Evolutionary conservation across 1,140 invertebrate species (phyloP).

Genomic region (Gonatopus flavifemur): DNA sequence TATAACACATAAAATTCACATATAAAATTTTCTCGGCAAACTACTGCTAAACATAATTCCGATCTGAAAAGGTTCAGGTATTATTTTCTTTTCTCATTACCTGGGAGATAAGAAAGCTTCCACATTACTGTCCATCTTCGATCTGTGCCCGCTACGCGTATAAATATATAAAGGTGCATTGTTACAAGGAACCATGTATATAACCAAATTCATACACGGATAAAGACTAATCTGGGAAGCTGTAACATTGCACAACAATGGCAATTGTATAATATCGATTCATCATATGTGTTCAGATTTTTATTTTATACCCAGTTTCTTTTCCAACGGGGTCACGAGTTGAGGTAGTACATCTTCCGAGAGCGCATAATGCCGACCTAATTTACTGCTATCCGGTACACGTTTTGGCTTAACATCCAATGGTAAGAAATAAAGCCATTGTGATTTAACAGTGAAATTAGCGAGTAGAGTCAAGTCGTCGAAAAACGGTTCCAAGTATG

Average conservation of each 20-base stretch:
- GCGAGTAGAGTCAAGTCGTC: constrained; percentile 67
- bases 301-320: constrained; percentile 68
- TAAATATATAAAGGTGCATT: constrained; percentile 76
- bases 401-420: constrained; percentile 69
- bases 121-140: constrained; percentile 36
- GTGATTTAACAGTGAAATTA: constrained; percentile 80
- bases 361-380: constrained; percentile 64
- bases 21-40: too few species aligned
- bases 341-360: constrained; percentile 68
- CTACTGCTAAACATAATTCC: too few species aligned
- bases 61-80: too few species aligned
- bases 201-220: constrained; percentile 81
- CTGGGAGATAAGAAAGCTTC: constrained; percentile 70
- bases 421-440: constrained; percentile 83
- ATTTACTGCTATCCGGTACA: constrained; percentile 54
- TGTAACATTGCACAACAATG: too few species aligned
- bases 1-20: too few species aligned
- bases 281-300: background rate
- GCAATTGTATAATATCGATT: too few species aligned
- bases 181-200: constrained; percentile 77
- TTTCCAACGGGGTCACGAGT: constrained; percentile 80
- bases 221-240: constrained; percentile 78
- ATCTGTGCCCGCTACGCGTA: constrained; percentile 50
- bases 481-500: constrained; percentile 74
- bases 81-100: too few species aligned